Evolutionary conservation across 2,797 vertebrate genomes (phyloP), one percentile per base, ranked within the genome.

Genomic region (Hippopotamyrus pictus): DNA sequence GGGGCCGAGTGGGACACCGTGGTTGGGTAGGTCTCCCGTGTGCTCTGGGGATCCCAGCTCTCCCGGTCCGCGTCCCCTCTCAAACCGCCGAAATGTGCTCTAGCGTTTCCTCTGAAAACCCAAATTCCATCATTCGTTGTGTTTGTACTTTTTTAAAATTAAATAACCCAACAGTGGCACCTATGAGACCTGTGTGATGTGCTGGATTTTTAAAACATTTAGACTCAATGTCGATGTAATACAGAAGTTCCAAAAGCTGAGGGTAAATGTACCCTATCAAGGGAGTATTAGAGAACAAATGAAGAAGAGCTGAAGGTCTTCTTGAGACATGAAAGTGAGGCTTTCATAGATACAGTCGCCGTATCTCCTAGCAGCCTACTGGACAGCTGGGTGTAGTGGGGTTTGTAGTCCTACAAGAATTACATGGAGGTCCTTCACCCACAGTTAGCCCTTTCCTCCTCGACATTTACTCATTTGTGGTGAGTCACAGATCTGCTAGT

Each of bases 361-460:
- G 29, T 73, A 17, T 37, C 65, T 17, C 65, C 29, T 17, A 17
- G 14, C 65, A 6, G 29, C 65, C 29, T 73, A 73, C 41, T 41
- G 19, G 6, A 44, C 76, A 22, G 19, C 41, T 82, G 76, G 76
- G 76, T 7, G 8, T 33, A 82, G 37, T 82, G 76, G 37, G 37
- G 76, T 19, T 82, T 82, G 76, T 82, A 46, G 76, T 82, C 76
- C 76, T n/a, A 44, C 76, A 82, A 41, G 19, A 82, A 82, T 82
- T 82, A 44, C 41, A 46, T 2, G 19, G 19, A 44, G 41, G 17
- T 8, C 14, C 37, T 44, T 14, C 3, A n/a, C 14, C 19, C 41
- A 46, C n/a, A n/a, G 6, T 1, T 82, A 82, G 41, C 6, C 19
- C 17, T 82, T 46, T 82, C 76, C 41, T 41, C 76, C 76, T 82